These are phyloP conservation scores for Epinephelus malabaricus DNA, from an alignment of 2,797 vertebrate species.

Conservation along the genomic window DNA sequence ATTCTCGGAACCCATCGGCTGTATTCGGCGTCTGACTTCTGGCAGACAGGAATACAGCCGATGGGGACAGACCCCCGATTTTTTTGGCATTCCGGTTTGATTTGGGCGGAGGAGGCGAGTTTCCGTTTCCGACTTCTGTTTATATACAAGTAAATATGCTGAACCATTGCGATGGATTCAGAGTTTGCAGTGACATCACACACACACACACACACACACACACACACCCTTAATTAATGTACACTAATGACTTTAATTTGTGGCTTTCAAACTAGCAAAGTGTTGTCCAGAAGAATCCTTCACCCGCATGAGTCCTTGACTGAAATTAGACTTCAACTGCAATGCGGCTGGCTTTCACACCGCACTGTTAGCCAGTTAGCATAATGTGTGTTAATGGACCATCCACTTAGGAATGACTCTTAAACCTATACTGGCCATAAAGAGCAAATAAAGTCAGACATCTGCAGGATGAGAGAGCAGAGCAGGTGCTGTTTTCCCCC, in stretches of 20 bases:
- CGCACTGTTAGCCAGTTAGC: constrained; percentile 40
- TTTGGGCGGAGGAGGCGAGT: no score
- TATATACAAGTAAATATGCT: no score
- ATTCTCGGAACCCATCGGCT: no score
- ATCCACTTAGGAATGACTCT: constrained; percentile 47
- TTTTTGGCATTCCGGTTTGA: no score
- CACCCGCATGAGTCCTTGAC: constrained; percentile 49
- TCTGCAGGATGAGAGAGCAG: constrained; percentile 40
- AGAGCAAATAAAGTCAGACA: constrained; percentile 42
- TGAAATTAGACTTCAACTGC: constrained; percentile 64
- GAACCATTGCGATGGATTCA: no score
- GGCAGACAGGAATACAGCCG: no score
- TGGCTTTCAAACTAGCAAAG: constrained; percentile 9
- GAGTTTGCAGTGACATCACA: neutral
- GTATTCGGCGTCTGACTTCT: no score
- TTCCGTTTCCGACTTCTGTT: no score
- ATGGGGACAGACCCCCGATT: no score
- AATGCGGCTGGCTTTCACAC: constrained; percentile 55
- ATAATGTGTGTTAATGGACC: constrained; percentile 63
- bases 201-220: neutral
- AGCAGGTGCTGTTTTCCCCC: constrained; percentile 27
- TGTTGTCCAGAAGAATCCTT: constrained; percentile 36
- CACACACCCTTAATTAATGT: constrained; percentile 7
- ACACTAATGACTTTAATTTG: constrained; percentile 19
- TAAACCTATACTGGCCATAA: constrained; percentile 54